Evolutionary conservation across 2,888 invertebrate genomes (phyloP).

Genomic region (Drosophila kambysellisi): DNA sequence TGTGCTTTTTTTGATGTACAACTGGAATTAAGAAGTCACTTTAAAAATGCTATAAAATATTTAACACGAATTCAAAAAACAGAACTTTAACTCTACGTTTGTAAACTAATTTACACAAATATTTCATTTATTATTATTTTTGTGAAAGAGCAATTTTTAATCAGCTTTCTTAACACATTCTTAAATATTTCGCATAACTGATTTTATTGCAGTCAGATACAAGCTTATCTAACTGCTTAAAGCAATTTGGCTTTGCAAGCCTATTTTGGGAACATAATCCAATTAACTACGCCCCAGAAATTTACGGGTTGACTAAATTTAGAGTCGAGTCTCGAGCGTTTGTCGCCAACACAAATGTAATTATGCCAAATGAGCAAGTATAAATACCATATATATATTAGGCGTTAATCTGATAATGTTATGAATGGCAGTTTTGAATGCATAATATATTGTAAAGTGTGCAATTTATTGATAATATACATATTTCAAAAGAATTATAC

Average conservation of each 20-base stretch:
- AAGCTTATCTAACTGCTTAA: background rate
- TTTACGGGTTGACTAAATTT: background rate
- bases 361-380: background rate
- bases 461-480: background rate
- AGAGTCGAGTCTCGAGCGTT: background rate
- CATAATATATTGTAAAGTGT: background rate
- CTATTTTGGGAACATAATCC: background rate
- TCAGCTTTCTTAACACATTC: background rate
- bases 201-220: background rate
- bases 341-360: background rate
- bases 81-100: background rate
- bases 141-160: background rate
- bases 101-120: background rate
- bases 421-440: background rate
- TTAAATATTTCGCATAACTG: background rate
- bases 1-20: background rate
- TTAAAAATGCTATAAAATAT: background rate
- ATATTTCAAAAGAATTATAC: background rate
- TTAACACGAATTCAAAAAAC: background rate
- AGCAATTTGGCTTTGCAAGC: background rate
- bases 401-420: background rate
- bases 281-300: background rate
- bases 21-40: background rate
- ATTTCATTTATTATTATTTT: background rate
- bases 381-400: background rate